Base-by-base conservation (phyloP, 2,888 invertebrate genomes). In the Calliphora vomitoria region DNA sequence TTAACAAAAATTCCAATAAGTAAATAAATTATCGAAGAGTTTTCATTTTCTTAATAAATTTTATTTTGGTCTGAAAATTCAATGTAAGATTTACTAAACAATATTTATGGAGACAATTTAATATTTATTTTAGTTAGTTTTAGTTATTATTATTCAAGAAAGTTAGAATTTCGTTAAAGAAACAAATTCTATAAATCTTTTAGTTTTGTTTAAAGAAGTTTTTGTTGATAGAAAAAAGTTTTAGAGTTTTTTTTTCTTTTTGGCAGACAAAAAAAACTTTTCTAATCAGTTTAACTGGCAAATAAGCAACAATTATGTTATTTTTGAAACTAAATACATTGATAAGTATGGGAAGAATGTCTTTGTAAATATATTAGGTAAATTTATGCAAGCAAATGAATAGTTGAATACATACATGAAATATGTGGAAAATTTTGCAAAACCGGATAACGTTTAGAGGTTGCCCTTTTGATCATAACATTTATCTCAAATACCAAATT, bases 151-250 rank as follows among this genome's bases (percentile, higher is more conserved):
- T 78, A 8, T 55, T 0, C 31, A 80, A 15, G 50, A 62, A 71
- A 18, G 3, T 80, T 62, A 1, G 0, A 80, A 38, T 50, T 71
- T 80, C 18, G 71, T 47, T 50, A 47, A 58, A 35, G 41, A 69
- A 80, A 62, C n/a, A 60, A 62, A 55, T 68, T 79, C 55, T 79
- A 79, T 79, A 80, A 71, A 80, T 50, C 47, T 71, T 80, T 13
- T 50, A 13, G 6, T 25, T 50, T 50, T 50, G 38, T 10, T n/a
- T n/a, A 20, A 4, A 47, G n/a, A 62, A 71, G 38, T 71, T 79
- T 25, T 44, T 13, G 15, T 6, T 69, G 31, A 1, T 25, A 25
- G 3, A 31, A 69, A 50, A 69, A 31, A 8, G 15, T 31, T 60
- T 15, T 8, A 4, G 4, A 58, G 5, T 25, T 44, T 58, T 60